Evolutionary conservation across 2,888 invertebrate species (phyloP).

Genomic region (Scaptomyza polygonia): DNA sequence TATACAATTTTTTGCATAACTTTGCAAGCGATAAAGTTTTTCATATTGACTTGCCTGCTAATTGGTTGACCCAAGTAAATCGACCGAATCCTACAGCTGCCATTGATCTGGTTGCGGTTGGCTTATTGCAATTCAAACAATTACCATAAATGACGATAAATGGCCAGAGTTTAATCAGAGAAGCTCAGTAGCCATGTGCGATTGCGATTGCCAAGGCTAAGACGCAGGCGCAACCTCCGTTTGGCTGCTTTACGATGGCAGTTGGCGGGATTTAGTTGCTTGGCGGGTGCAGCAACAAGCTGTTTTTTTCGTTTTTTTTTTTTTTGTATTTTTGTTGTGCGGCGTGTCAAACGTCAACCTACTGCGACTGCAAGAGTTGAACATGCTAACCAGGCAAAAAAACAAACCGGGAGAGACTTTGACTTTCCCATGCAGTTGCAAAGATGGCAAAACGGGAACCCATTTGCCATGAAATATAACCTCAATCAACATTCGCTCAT

Average conservation of each 20-base stretch:
- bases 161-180: conserved; percentile 68
- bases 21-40: neutral
- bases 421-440: conserved; percentile 60
- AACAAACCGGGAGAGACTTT: conserved; percentile 22
- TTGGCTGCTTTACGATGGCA: conserved; percentile 41
- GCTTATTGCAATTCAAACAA: conserved; percentile 66
- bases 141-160: conserved; percentile 79
- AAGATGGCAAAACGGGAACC: conserved; percentile 46
- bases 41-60: conserved; percentile 35
- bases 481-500: conserved; percentile 83
- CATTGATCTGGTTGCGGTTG: conserved; percentile 38
- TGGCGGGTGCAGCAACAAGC: conserved; percentile 4
- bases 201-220: conserved; percentile 5
- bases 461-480: conserved; percentile 82
- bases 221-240: conserved; percentile 53
- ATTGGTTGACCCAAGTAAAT: conserved; percentile 34
- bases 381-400: conserved; percentile 37
- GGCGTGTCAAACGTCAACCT: conserved; percentile 74
- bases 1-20: conserved; percentile 7
- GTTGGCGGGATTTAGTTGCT: conserved; percentile 49
- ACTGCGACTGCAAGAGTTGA: conserved; percentile 29
- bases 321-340: conserved; percentile 14
- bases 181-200: conserved; percentile 19
- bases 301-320: neutral
- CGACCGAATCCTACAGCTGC: conserved; percentile 18